These are phyloP conservation scores for Macrotus californicus DNA, from an alignment of 2,113 vertebrate genomes.

Conservation along the genomic window DNA sequence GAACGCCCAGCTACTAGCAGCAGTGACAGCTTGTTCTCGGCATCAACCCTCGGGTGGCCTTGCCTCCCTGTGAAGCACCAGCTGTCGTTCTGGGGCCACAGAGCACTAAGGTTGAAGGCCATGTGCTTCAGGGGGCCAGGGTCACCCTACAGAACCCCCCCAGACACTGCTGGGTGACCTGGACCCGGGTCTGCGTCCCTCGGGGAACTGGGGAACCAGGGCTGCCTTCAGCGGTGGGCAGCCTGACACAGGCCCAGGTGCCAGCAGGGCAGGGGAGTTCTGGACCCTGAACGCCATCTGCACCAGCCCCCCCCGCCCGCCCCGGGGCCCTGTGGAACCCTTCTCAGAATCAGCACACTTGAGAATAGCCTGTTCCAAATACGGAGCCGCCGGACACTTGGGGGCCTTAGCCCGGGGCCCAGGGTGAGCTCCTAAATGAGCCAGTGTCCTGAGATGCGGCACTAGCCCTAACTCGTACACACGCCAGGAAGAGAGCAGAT, in stretches of 20 bases:
- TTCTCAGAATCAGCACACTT: too few relatives aligned
- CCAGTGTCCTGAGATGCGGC: too few relatives aligned
- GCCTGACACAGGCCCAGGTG: background rate
- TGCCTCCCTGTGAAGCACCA: background rate
- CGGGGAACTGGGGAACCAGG: background rate
- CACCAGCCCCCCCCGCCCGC: too few relatives aligned
- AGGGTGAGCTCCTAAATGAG: too few relatives aligned
- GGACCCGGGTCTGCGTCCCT: background rate
- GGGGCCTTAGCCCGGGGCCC: too few relatives aligned
- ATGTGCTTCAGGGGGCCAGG: background rate
- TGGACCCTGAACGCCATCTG: too few relatives aligned
- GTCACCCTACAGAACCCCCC: background rate
- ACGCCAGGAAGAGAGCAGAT: too few relatives aligned
- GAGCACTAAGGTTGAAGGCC: background rate
- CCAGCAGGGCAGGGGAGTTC: background rate
- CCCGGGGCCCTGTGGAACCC: too few relatives aligned
- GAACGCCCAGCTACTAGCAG: background rate
- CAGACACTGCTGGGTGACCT: background rate
- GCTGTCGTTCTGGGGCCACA: background rate
- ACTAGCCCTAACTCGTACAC: too few relatives aligned
- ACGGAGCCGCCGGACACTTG: too few relatives aligned
- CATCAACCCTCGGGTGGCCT: background rate
- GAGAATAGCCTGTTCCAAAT: too few relatives aligned
- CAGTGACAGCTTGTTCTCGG: background rate
- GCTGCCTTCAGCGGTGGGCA: background rate